A percentile compares a stretch with the other conserved stretches of the same genome.
phyloP scores from a whole-genome alignment of 1,140 invertebrate genomes.

The Drosophila lacertosa region DNA sequence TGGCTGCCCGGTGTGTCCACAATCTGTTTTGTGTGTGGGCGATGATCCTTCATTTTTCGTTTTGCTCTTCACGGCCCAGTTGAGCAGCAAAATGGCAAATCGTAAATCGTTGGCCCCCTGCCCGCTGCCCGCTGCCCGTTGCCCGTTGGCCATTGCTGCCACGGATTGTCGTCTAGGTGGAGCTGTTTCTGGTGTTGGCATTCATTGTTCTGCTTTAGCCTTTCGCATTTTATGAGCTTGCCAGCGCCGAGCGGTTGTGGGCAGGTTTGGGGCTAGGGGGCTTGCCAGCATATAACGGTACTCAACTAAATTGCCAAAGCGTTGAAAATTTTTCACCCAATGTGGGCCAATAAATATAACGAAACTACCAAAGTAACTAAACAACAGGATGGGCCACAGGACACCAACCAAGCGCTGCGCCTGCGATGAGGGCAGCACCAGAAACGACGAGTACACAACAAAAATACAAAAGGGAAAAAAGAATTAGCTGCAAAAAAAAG shows the following conservation, averaged over 20 bases:
- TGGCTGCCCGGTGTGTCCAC: too few relatives aligned
- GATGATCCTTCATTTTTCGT: conserved; percentile 45
- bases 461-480: conserved; percentile 12
- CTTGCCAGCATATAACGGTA: conserved; percentile 76
- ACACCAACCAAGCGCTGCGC: conserved; percentile 9
- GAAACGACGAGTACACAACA: conserved; percentile 33
- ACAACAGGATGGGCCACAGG: conserved; percentile 55
- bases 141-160: not conserved
- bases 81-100: conserved; percentile 79
- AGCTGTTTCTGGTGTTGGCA: conserved; percentile 49
- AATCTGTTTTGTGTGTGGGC: not conserved
- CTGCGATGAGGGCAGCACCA: conserved; percentile 4
- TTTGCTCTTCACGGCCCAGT: conserved; percentile 69
- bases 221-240: conserved; percentile 73
- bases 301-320: conserved; percentile 83
- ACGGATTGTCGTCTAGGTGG: conserved; percentile 61
- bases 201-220: conserved; percentile 72
- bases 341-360: conserved; percentile 84
- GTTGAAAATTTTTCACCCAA: conserved; percentile 83
- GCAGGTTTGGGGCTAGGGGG: not conserved
- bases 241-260: not conserved
- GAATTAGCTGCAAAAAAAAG: too few relatives aligned
- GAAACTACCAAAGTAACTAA: conserved; percentile 83
- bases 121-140: not conserved
- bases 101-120: conserved; percentile 60